Conservation (phyloP, 2,113 vertebrate genomes). For the Anolis sagrei region DNA sequence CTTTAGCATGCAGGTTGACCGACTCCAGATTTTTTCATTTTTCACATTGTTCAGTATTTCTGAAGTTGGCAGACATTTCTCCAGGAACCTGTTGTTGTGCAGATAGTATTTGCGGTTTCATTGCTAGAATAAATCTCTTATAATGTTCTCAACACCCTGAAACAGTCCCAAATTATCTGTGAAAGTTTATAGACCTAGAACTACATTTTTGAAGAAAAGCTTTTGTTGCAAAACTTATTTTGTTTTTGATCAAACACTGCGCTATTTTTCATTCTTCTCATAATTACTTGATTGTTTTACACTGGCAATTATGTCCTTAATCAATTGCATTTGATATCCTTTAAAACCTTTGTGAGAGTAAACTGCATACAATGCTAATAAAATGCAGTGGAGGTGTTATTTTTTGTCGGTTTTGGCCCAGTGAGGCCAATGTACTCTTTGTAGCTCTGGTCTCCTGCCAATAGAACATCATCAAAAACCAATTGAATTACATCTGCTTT, state of each 20-base stretch:
- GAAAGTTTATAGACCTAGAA: background rate
- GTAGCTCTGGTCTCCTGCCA: conserved; percentile 31
- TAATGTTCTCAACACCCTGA: conserved; percentile 22
- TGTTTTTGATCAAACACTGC: conserved; percentile 39
- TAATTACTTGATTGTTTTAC: conserved; percentile 57
- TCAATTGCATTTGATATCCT: conserved; percentile 52
- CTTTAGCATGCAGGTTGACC: conserved; percentile 32
- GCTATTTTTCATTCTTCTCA: conserved; percentile 25
- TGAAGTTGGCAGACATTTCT: conserved; percentile 31
- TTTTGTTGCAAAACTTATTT: background rate
- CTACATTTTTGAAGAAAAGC: conserved; percentile 32
- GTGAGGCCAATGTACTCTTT: conserved; percentile 39
- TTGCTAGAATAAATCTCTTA: conserved; percentile 51
- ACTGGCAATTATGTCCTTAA: conserved; percentile 50
- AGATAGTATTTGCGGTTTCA: conserved; percentile 47
- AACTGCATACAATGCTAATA: conserved; percentile 34
- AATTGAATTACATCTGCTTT: conserved; percentile 43
- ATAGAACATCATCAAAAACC: conserved; percentile 27
- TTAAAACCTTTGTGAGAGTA: conserved; percentile 56
- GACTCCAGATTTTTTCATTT: conserved; percentile 26
- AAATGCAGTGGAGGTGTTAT: conserved; percentile 39
- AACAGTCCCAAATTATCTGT: background rate
- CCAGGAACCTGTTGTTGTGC: conserved; percentile 21
- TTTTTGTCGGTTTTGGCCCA: conserved; percentile 36
- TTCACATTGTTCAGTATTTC: conserved; percentile 36